phyloP scores from a whole-genome alignment of 23 tunicate species.

The Styela clava region DNA sequence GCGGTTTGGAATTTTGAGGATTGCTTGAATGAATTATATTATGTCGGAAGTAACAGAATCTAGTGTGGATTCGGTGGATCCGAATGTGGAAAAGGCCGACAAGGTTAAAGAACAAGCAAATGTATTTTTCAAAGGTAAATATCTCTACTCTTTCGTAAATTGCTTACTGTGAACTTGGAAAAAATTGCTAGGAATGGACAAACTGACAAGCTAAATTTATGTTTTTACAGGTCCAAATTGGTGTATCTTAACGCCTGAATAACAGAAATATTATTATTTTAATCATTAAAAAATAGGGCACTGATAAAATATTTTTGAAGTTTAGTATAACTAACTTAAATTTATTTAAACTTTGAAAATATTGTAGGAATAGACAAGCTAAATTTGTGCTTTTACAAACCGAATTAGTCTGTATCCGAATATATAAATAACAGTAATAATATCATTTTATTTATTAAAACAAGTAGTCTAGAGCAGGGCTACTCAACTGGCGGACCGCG shows the following conservation, averaged over 20 bases:
- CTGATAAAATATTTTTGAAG: neutral
- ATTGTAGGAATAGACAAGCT: too few species aligned
- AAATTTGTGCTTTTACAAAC: too few species aligned
- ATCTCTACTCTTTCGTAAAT: neutral
- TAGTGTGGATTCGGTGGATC: neutral
- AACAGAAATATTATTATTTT: neutral
- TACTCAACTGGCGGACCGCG: too few species aligned
- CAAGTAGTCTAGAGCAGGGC: too few species aligned
- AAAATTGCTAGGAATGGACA: neutral
- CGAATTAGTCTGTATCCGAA: too few species aligned
- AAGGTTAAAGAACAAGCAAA: conserved; percentile 72
- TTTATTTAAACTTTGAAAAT: too few species aligned
- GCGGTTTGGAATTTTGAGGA: neutral
- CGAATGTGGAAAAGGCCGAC: conserved; percentile 43
- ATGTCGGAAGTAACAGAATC: neutral
- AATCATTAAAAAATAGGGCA: neutral
- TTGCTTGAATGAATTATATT: too few species aligned
- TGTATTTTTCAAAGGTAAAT: conserved; percentile 54
- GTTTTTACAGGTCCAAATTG: neutral
- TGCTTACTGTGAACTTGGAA: too few species aligned
- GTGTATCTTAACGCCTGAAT: neutral
- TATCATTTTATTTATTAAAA: too few species aligned
- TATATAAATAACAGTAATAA: too few species aligned
- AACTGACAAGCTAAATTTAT: neutral
- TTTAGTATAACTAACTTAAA: neutral